These are phyloP conservation scores for Hippocampus kuda DNA, from an alignment of 2,797 vertebrate genomes.

Conservation along the genomic window DNA sequence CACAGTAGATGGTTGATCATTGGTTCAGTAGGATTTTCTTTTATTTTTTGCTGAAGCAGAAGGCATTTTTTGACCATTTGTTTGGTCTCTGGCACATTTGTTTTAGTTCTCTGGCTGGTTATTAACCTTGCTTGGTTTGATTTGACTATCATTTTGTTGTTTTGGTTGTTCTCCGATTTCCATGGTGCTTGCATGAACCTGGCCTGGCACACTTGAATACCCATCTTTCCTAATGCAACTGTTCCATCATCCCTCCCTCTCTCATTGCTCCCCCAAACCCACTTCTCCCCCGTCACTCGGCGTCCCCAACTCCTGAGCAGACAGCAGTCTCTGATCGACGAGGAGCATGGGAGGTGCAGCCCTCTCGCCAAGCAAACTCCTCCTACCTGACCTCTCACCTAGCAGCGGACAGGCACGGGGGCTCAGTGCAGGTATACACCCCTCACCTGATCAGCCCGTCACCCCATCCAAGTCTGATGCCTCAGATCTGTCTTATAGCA, in stretches of 20 bases:
- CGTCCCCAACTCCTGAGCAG: constrained; percentile 54
- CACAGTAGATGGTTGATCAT: neutral
- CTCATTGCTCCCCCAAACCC: constrained; percentile 32
- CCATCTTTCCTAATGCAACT: constrained; percentile 54
- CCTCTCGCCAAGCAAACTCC: constrained; percentile 91
- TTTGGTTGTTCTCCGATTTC: constrained; percentile 35
- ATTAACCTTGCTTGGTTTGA: constrained; percentile 55
- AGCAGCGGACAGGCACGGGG: constrained; percentile 94
- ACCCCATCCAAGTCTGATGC: constrained; percentile 31
- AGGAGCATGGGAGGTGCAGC: constrained; percentile 97
- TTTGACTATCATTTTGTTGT: constrained; percentile 1
- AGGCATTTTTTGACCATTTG: constrained; percentile 12
- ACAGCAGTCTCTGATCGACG: constrained; percentile 82
- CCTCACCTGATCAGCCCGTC: constrained; percentile 49
- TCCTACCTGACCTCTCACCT: constrained; percentile 94
- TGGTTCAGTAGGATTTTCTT: neutral
- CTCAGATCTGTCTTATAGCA: constrained; percentile 53
- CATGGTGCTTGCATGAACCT: constrained; percentile 67
- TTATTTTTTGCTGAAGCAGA: constrained; percentile 5
- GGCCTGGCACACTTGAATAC: constrained; percentile 48
- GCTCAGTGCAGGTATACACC: constrained; percentile 93
- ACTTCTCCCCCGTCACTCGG: constrained; percentile 34
- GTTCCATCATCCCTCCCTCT: constrained; percentile 42
- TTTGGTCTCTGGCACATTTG: constrained; percentile 30
- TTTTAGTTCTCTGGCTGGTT: constrained; percentile 53